Percentiles rank a stretch among this genome's conserved stretches.
These are phyloP conservation scores for Heterodera filipjevi DNA, from an alignment of 2,888 invertebrate genomes.

Conservation along the genomic window DNA sequence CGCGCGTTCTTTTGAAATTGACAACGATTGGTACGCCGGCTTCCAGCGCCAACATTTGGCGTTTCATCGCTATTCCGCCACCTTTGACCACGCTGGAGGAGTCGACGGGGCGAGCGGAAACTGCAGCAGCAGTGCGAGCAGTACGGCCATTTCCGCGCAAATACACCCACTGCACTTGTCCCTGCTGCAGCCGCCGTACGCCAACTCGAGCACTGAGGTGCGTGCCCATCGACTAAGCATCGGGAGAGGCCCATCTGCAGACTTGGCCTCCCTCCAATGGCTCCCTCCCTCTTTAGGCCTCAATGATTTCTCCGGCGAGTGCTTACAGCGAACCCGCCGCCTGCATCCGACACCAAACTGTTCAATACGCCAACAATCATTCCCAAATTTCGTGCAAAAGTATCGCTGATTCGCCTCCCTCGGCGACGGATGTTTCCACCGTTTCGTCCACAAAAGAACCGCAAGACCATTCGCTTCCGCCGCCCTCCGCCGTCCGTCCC, in stretches of 20 bases:
- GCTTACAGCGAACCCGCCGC: constrained; percentile 24
- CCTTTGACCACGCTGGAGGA: neutral
- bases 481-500: neutral
- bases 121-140: constrained; percentile 18
- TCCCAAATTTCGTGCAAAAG: neutral
- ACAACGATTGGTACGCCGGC: constrained; percentile 28
- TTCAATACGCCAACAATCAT: neutral
- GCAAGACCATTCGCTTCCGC: neutral
- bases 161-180: constrained; percentile 2
- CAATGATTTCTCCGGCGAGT: constrained; percentile 22
- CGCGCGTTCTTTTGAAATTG: constrained; percentile 35
- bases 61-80: neutral
- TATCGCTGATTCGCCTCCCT: neutral
- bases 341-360: constrained; percentile 4
- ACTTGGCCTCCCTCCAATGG: neutral
- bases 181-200: constrained; percentile 5
- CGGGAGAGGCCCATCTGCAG: neutral
- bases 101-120: constrained; percentile 7
- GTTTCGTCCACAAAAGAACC: neutral
- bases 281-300: neutral
- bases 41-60: constrained; percentile 1
- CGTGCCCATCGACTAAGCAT: neutral
- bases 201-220: constrained; percentile 17
- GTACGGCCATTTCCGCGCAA: neutral
- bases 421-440: neutral